These are phyloP conservation scores for Brachyrhaphis roseni DNA, from an alignment of 2,797 vertebrate species.

Conservation along the genomic window DNA sequence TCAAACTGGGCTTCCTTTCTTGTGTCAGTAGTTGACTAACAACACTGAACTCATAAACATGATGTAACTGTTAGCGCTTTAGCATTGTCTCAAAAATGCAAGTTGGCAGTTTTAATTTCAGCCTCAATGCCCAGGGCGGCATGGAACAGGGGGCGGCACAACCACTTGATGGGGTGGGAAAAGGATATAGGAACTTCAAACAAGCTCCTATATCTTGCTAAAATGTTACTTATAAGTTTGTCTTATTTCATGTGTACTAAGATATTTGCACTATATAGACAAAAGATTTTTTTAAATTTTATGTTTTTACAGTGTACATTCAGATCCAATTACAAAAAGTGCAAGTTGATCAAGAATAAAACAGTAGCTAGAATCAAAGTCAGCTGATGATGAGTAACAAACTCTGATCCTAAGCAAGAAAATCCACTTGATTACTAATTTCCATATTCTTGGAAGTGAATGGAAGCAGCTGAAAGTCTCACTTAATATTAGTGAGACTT, in stretches of 20 bases:
- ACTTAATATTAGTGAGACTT: neutral
- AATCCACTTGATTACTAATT: neutral
- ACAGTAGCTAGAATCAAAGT: neutral
- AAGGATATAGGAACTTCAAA: too few species aligned
- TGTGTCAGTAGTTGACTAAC: slow-evolving; percentile 23
- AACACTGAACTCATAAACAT: neutral
- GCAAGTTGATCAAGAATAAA: neutral
- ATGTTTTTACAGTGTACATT: neutral
- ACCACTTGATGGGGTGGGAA: neutral
- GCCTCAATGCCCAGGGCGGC: neutral
- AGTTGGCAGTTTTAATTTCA: neutral
- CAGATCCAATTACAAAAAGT: neutral
- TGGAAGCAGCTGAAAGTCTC: neutral
- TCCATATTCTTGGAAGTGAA: neutral
- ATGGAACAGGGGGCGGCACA: neutral
- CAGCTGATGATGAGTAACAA: neutral
- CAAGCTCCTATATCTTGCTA: too few species aligned
- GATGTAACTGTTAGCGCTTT: neutral
- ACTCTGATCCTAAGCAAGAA: neutral
- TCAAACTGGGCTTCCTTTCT: slow-evolving; percentile 19
- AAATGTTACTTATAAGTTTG: too few species aligned
- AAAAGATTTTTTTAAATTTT: neutral
- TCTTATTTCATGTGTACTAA: too few species aligned
- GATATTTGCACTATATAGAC: too few species aligned
- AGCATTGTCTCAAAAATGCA: neutral